phyloP scores from a whole-genome alignment of 1,140 invertebrate genomes.

The Rhagoletis pomonella region DNA sequence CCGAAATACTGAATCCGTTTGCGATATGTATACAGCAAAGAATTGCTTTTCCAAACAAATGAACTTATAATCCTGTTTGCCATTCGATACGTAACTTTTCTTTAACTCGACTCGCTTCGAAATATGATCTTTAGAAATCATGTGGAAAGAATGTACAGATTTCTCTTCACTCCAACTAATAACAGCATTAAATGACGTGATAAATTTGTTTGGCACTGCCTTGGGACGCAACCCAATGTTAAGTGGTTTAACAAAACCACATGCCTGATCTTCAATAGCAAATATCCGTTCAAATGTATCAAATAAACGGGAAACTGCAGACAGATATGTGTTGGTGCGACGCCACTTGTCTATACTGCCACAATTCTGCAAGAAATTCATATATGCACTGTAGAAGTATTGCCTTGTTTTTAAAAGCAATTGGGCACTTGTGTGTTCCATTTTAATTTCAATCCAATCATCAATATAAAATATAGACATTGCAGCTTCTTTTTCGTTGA shows the following conservation, averaged over 20 bases:
- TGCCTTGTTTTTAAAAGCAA: slow-evolving; percentile 84
- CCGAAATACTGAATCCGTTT: slow-evolving; percentile 57
- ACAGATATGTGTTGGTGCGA: background rate
- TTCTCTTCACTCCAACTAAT: slow-evolving; percentile 11
- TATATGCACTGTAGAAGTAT: slow-evolving; percentile 79
- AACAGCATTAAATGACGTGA: slow-evolving; percentile 54
- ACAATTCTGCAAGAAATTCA: slow-evolving; percentile 63
- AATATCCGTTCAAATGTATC: slow-evolving; percentile 62
- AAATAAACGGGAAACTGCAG: slow-evolving; percentile 51
- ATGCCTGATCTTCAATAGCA: slow-evolving; percentile 59
- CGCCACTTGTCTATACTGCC: slow-evolving; percentile 59
- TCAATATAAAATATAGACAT: slow-evolving; percentile 76
- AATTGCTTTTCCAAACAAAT: slow-evolving; percentile 59
- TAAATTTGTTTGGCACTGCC: slow-evolving; percentile 57
- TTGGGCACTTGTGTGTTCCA: slow-evolving; percentile 81
- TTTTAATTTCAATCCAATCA: slow-evolving; percentile 87
- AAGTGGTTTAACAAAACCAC: slow-evolving; percentile 58
- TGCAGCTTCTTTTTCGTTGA: slow-evolving; percentile 57
- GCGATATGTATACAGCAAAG: slow-evolving; percentile 62
- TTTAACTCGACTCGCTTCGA: background rate
- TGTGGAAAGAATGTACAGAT: slow-evolving; percentile 44
- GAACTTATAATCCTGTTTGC: slow-evolving; percentile 41
- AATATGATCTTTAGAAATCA: background rate
- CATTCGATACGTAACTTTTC: slow-evolving; percentile 11
- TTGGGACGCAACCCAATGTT: slow-evolving; percentile 56